Evolutionary conservation across 2,113 vertebrate species (phyloP).

Genomic region (Lethenteron reissneri): DNA sequence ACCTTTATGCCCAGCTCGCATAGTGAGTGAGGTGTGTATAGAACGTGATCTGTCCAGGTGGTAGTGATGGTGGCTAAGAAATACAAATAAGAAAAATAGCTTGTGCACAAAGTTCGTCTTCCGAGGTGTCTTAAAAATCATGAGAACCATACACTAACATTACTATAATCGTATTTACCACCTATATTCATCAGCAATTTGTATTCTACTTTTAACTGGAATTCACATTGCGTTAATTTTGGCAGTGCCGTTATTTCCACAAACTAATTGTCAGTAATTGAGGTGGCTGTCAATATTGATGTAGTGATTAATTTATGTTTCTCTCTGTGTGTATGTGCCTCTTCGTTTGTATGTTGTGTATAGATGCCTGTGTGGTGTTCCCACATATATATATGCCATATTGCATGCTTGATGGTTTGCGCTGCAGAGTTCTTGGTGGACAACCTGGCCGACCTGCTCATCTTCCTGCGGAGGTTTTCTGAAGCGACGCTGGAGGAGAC

Average conservation of each 20-base stretch:
- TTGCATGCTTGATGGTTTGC: neutral
- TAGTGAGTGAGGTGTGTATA: too few relatives aligned
- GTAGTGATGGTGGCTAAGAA: too few relatives aligned
- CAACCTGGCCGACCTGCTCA: constrained; percentile 84
- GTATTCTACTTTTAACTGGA: too few relatives aligned
- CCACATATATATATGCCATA: neutral
- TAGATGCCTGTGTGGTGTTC: neutral
- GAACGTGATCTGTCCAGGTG: too few relatives aligned
- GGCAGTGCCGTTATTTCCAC: neutral
- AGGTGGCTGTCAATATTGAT: neutral
- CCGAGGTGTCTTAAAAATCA: too few relatives aligned
- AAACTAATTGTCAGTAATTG: neutral
- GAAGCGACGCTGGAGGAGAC: constrained; percentile 74
- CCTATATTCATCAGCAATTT: too few relatives aligned
- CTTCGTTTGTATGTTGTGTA: neutral
- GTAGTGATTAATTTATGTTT: neutral
- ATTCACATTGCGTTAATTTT: neutral
- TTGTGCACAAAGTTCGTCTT: too few relatives aligned
- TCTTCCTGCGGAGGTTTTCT: constrained; percentile 78
- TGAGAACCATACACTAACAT: too few relatives aligned
- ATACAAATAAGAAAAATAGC: too few relatives aligned
- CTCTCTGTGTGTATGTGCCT: neutral
- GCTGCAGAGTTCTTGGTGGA: constrained; percentile 79
- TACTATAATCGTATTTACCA: too few relatives aligned
- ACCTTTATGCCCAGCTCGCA: too few relatives aligned